Conservation (phyloP, 2,797 vertebrate species). For the Perodicticus potto region DNA sequence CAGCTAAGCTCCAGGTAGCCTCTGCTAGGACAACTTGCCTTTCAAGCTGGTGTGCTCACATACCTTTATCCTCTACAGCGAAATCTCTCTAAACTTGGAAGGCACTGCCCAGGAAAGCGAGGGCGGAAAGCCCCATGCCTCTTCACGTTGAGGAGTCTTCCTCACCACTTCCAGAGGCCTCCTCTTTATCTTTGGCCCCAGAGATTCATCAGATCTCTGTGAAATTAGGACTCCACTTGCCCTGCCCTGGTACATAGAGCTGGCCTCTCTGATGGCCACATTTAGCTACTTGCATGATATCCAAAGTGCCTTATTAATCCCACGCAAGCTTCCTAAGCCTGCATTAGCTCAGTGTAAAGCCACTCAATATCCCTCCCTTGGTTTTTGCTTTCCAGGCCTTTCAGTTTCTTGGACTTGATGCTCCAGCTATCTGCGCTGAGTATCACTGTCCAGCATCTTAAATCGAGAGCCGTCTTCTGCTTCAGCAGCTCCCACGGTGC, state of each 20-base stretch:
- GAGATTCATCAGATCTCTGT: neutral
- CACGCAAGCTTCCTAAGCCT: neutral
- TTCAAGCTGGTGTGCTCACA: neutral
- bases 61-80: neutral
- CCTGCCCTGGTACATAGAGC: neutral
- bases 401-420: neutral
- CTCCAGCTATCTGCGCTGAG: neutral
- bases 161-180: neutral
- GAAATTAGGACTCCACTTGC: neutral
- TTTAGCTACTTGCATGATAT: neutral
- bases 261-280: neutral
- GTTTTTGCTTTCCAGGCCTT: neutral
- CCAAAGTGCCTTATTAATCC: neutral
- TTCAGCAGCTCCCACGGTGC: rapidly evolving
- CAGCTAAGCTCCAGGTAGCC: neutral
- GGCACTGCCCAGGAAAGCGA: neutral
- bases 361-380: neutral
- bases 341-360: neutral
- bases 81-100: neutral
- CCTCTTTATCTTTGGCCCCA: neutral
- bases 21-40: neutral
- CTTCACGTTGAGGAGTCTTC: neutral
- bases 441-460: neutral
- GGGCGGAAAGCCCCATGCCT: neutral
- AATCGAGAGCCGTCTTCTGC: neutral